Conservation (phyloP, 2,113 vertebrate species). For the Aegypius monachus region DNA sequence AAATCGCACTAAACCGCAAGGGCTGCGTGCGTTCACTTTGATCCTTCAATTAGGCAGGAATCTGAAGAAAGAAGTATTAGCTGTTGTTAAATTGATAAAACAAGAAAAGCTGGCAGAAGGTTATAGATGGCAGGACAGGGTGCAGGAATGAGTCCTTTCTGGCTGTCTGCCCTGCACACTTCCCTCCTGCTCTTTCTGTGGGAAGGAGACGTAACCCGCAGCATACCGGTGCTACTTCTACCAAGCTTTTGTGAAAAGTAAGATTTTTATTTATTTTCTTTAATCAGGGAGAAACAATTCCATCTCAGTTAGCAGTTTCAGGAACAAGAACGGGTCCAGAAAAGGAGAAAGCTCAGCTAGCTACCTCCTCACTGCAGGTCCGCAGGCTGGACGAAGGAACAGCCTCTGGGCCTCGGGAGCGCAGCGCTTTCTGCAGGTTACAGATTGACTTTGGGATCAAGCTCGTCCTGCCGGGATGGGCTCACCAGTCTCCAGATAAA, state of each 20-base stretch:
- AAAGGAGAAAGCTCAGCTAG: neutral
- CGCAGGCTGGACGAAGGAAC: fast-evolving
- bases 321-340: neutral
- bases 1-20: fast-evolving
- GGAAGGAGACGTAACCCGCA: neutral
- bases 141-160: neutral
- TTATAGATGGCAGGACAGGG: neutral
- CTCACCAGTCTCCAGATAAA: neutral
- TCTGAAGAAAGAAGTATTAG: neutral
- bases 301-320: neutral
- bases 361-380: no score
- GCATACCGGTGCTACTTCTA: fast-evolving
- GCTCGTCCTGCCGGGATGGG: fast-evolving
- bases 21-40: fast-evolving
- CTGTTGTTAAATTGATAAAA: neutral
- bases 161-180: neutral
- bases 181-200: neutral
- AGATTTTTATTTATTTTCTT: no score
- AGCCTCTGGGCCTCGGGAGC: neutral
- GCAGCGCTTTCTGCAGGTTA: neutral
- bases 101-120: neutral
- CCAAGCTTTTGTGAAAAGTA: neutral
- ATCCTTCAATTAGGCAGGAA: neutral
- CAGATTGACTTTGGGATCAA: neutral
- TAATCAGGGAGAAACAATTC: neutral